phyloP scores from a whole-genome alignment of 1,140 invertebrate genomes.

The Drosophila rhopaloa region DNA sequence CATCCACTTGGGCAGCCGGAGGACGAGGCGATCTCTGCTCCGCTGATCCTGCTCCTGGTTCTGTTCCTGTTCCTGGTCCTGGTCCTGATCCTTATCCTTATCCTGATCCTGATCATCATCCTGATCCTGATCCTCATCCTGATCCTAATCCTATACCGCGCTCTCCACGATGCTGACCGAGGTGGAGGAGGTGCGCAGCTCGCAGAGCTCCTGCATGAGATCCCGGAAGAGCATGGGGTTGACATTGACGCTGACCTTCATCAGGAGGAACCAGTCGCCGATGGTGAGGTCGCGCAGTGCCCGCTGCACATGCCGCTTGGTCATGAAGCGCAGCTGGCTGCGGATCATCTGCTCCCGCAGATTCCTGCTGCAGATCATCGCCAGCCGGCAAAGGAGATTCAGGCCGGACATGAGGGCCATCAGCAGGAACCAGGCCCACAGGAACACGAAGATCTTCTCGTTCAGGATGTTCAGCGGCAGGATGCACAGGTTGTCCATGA shows the following conservation, averaged over 20 bases:
- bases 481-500: constrained; percentile 89
- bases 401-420: constrained; percentile 88
- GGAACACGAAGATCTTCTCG: constrained; percentile 92
- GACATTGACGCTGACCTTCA: constrained; percentile 89
- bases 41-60: background rate
- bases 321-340: constrained; percentile 84
- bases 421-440: constrained; percentile 93
- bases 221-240: constrained; percentile 88
- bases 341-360: constrained; percentile 85
- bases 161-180: constrained; percentile 60
- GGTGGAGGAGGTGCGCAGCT: constrained; percentile 57
- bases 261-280: constrained; percentile 90
- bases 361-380: constrained; percentile 62
- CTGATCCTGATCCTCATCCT: constrained; percentile 4
- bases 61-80: background rate
- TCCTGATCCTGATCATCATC: background rate
- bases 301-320: constrained; percentile 57
- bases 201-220: constrained; percentile 85
- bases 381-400: constrained; percentile 87
- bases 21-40: background rate
- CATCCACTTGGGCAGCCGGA: background rate
- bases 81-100: background rate
- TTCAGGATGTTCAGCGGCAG: constrained; percentile 92
- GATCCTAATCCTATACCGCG: constrained; percentile 26
- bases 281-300: constrained; percentile 80